Base-by-base conservation (phyloP, 1,140 invertebrate genomes). In the Ostrea denselamellosa region DNA sequence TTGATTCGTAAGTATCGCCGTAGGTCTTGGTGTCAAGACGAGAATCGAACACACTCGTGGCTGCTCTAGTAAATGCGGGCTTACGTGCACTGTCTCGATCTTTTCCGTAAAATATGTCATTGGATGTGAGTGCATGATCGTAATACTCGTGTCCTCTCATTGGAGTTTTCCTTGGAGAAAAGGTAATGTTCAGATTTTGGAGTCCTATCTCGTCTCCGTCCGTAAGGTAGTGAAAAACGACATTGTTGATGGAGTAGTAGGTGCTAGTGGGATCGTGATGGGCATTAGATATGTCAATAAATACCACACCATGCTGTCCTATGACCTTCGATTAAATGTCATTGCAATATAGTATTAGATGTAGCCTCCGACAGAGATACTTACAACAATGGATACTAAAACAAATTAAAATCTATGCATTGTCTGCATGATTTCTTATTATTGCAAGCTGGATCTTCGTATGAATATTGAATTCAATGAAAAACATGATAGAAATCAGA, bases 61-160 rank as follows among this genome's bases (percentile, higher is more conserved):
- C 90, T 51, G 86, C 90, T 56, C 90, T 77, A 25, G 85, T 71
- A 85, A 91, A 91, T 82, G 90, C 90, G 4, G 87, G 82, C 83
- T 91, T 91, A n/a, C 44, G 65, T 0, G 14, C n/a, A 12, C 77
- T 62, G 51, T 84, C 54, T 28, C 22, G 77, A 25, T 65, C 65
- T 54, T 81, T 86, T 71, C 90, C 89, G 56, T 87, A 90, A 85
- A 93, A 91, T 56, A 93, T 92, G 58, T 93, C 90, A 51, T 53
- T 28, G 22, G 91, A 90, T 25, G 86, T 89, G 0, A 90, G 62
- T 5, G 92, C 90, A 22, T 88, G 86, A 52, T 85, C 53, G 83
- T 91, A 92, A 34, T 88, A 58, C 51, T 92, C 91, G 58, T 92
- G 86, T 25, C 92, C 92, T 25, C 19, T 71, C 65, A 93, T 86